Base-by-base conservation (phyloP, 2,113 vertebrate species). In the Nerophis ophidion region DNA sequence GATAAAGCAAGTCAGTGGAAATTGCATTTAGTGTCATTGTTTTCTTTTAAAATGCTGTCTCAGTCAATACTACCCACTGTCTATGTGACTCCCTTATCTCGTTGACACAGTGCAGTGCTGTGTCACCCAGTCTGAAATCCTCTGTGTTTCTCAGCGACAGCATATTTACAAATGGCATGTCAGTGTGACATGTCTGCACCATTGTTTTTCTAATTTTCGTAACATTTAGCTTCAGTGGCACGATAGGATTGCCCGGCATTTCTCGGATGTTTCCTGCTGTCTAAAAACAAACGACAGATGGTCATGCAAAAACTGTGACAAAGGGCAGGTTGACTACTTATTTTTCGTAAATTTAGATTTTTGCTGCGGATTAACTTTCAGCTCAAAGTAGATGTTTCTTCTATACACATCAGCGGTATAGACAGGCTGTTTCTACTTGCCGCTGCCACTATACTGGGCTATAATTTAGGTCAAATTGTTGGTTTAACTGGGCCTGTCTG, bases 381-480 rank as follows among this genome's bases (percentile, higher is more conserved):
- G 10, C 5, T 36, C 7, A 11, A 7, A 38, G 10, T 8, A 5
- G 26, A 7, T 51, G 45, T 46, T 51, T 54, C 44, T 47, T 68
- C 74, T 72, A 61, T 60, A 66, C 55, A 61, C 57, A 57, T 56
- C 14, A 15, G 65, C 62, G 55, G 40, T 61, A 70, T 42, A 52
- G 57, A 72, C 52, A 64, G 65, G 48, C 38, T 7, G 33, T 61
- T 65, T 9, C 65, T 57, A 68, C 68, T 77, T 71, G 66, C 71
- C 65, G 48, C 57, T 60, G 56, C 63, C 65, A 73, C 48, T 45
- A 58, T 42, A 53, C 61, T 51, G 74, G 61, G 62, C 79, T 86
- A 48, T 85, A 79, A 86, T 85, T 86, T 77, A 44, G 76, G 78
- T 80, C 6, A 13, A 53, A 58, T 56, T 76, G 65, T 79, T 76